Evolutionary conservation across 2,113 vertebrate species (phyloP).

Genomic region (Indicator indicator): DNA sequence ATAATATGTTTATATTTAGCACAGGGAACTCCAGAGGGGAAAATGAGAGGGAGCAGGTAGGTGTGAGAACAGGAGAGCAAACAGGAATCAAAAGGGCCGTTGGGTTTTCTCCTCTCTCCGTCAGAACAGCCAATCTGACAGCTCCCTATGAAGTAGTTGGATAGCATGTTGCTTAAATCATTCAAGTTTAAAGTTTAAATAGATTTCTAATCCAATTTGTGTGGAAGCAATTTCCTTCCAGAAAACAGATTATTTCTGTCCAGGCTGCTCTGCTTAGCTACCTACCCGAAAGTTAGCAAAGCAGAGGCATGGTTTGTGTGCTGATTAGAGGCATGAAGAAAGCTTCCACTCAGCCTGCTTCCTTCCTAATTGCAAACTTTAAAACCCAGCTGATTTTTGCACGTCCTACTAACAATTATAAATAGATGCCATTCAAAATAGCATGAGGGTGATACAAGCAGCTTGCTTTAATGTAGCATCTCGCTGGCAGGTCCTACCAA

Average conservation of each 20-base stretch:
- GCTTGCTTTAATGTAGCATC: conserved; percentile 55
- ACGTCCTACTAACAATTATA: conserved; percentile 69
- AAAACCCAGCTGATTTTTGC: conserved; percentile 62
- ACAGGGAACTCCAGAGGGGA: neutral
- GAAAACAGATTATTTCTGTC: conserved; percentile 66
- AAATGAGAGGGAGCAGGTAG: neutral
- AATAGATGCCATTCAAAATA: conserved; percentile 69
- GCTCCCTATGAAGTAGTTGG: conserved; percentile 7
- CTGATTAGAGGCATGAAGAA: conserved; percentile 11
- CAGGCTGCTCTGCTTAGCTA: conserved; percentile 52
- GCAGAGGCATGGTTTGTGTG: conserved; percentile 40
- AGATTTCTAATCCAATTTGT: conserved; percentile 66
- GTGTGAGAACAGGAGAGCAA: neutral
- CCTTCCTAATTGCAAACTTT: conserved; percentile 68
- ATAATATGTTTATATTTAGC: neutral
- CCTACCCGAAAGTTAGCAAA: conserved; percentile 39
- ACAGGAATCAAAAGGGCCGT: neutral
- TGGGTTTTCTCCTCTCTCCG: neutral
- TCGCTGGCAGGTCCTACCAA: conserved; percentile 47
- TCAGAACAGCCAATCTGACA: neutral
- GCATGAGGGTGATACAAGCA: conserved; percentile 35
- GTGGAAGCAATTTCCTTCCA: conserved; percentile 68
- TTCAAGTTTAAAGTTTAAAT: conserved; percentile 66
- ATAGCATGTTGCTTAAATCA: conserved; percentile 56
- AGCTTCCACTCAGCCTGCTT: conserved; percentile 53